phyloP scores from a whole-genome alignment of 1,140 invertebrate genomes.

The Drosophila lacertosa region DNA sequence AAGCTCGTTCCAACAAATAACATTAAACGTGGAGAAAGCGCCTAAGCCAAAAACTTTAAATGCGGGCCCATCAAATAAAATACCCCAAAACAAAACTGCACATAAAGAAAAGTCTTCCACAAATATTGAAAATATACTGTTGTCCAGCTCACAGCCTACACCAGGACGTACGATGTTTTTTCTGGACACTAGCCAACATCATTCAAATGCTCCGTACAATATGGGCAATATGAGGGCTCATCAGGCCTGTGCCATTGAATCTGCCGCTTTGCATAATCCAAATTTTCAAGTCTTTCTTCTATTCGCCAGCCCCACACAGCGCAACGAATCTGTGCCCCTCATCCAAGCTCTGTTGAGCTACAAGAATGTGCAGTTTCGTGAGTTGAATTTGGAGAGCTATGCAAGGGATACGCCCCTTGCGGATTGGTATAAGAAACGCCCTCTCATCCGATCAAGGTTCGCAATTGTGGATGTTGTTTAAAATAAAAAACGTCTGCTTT shows the following conservation, averaged over 20 bases:
- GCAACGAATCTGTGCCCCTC: slow-evolving; percentile 50
- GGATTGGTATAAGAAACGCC: slow-evolving; percentile 85
- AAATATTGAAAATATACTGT: slow-evolving; percentile 63
- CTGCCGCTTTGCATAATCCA: slow-evolving; percentile 87
- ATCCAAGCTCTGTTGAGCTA: slow-evolving; percentile 85
- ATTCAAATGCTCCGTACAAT: background rate
- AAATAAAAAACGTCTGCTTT: no score
- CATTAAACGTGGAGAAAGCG: no score
- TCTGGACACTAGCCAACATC: slow-evolving; percentile 85
- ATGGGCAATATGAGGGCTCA: slow-evolving; percentile 83
- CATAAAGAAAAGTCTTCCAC: background rate
- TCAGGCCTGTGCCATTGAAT: slow-evolving; percentile 89
- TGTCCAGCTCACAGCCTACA: slow-evolving; percentile 57
- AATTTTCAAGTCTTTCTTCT: slow-evolving; percentile 86
- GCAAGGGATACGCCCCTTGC: slow-evolving; percentile 87
- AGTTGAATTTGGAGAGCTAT: slow-evolving; percentile 86
- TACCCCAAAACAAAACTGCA: background rate
- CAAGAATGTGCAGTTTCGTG: slow-evolving; percentile 86
- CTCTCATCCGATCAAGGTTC: slow-evolving; percentile 85
- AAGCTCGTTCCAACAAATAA: no score
- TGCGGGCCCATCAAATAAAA: no score
- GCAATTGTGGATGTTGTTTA: no score
- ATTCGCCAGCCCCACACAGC: slow-evolving; percentile 84
- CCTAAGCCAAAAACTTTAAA: no score
- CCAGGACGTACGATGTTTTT: slow-evolving; percentile 86